Evolutionary conservation across 2,797 vertebrate species (phyloP).

Genomic region (Chelidonichthys spinosus): DNA sequence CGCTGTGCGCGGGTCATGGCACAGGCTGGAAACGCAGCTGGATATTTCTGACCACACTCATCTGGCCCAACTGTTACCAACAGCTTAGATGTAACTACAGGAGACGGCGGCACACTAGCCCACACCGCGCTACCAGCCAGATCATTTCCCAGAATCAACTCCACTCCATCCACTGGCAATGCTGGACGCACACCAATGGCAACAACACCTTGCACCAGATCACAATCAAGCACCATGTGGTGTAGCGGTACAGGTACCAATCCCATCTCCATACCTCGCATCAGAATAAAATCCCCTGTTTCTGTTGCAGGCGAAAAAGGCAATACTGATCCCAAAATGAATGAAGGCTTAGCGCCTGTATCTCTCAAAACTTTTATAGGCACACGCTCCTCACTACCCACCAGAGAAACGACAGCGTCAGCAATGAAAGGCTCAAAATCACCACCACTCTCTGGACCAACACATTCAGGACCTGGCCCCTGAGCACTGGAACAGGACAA

Average conservation of each 20-base stretch:
- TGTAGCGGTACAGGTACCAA: no score
- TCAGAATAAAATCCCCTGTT: no score
- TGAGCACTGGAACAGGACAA: background rate
- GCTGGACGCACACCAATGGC: background rate
- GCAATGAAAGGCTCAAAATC: background rate
- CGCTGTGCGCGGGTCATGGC: no score
- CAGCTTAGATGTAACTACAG: background rate
- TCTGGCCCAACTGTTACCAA: no score
- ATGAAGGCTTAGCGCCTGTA: background rate
- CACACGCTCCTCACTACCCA: background rate
- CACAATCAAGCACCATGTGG: no score
- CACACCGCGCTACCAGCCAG: background rate
- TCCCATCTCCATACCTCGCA: no score
- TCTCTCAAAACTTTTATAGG: background rate
- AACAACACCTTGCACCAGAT: no score
- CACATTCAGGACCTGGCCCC: background rate
- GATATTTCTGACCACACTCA: no score
- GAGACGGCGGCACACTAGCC: background rate
- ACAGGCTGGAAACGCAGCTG: no score
- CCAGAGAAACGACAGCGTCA: background rate
- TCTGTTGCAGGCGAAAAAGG: no score
- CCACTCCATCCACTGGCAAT: no score
- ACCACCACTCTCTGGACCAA: background rate
- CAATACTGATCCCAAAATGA: background rate
- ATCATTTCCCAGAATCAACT: background rate